Percentiles rank a stretch among this genome's conserved stretches.
These are phyloP conservation scores for Gryllus bimaculatus DNA, from an alignment of 1,140 invertebrate genomes.

Conservation along the genomic window DNA sequence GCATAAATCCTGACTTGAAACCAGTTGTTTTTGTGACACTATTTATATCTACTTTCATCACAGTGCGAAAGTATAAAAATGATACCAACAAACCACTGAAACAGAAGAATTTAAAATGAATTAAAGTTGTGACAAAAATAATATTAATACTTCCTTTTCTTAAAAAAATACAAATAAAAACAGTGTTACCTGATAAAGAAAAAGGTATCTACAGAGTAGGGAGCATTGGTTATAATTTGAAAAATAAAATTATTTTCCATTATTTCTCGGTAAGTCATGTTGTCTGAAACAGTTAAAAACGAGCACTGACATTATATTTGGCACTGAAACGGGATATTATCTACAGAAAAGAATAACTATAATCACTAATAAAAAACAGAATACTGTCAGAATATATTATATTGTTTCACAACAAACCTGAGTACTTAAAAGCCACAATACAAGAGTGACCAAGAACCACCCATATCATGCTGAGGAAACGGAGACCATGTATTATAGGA, in stretches of 20 bases:
- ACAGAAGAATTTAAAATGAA: constrained; percentile 21
- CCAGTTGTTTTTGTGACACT: constrained; percentile 56
- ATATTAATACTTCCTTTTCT: not conserved
- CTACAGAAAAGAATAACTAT: not conserved
- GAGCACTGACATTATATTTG: not conserved
- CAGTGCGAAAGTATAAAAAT: constrained; percentile 74
- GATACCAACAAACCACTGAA: constrained; percentile 67
- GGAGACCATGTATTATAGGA: constrained; percentile 68
- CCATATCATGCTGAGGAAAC: constrained; percentile 84
- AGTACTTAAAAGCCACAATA: constrained; percentile 74
- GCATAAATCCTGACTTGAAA: constrained; percentile 54
- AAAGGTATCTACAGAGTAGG: constrained; percentile 86
- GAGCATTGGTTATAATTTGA: constrained; percentile 74
- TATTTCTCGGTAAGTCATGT: constrained; percentile 65
- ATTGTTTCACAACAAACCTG: constrained; percentile 33
- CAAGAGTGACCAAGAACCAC: constrained; percentile 85
- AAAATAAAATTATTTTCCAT: constrained; percentile 72
- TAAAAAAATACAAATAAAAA: not conserved
- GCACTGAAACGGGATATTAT: not conserved
- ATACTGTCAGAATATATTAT: not conserved
- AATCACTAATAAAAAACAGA: not conserved
- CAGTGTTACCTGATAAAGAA: constrained; percentile 60
- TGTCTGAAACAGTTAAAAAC: constrained; percentile 41
- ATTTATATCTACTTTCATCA: constrained; percentile 62
- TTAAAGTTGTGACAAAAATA: not conserved